Evolutionary conservation across 1,140 invertebrate species (phyloP), one percentile per base, ranked within the genome.

Genomic region (Rhagoletis pomonella): DNA sequence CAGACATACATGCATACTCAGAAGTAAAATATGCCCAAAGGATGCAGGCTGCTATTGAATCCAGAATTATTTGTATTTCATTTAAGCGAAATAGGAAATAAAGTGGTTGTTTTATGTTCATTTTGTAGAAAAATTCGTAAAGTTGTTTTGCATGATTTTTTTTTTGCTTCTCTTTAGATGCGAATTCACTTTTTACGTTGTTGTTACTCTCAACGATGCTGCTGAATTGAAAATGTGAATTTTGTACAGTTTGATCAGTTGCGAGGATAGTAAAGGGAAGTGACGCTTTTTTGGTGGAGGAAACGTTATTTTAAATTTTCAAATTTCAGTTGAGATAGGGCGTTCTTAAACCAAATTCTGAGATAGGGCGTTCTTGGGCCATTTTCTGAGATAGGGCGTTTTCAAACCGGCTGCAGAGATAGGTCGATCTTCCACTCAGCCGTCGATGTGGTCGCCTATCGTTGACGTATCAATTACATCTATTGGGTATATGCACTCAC

Each of bases 71-170:
- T 81, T 81, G 44, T 81, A 81, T 50, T 29, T 81, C 73, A 81
- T 81, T 81, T 81, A 81, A 81, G n/a, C 73, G 73, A 55, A 81
- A 81, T 81, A 47, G n/a, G 73, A 81, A 55, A 81, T 81, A 81
- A 81, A 81, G 73, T 81, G 73, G 73, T 81, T 50, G 73, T 81
- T 81, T 81, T 81, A 50, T 55, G 73, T 81, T 81, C 73, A 55
- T 81, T 81, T 81, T 17, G 73, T 81, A 81, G 73, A 81, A 81
- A 81, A 81, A 29, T 81, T 55, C n/a, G 17, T 81, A 55, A 55
- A 81, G 73, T 81, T 81, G 73, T 55, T 81, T 81, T 81, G 73
- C 73, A 55, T 81, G n/a, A n/a, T 77, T 81, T 81, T 81, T 55
- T n/a, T n/a, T 73, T 73, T 50, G 5, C 29, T 12, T 44, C 0